These are phyloP conservation scores for Bubo bubo DNA, from an alignment of 2,113 vertebrate species.

Conservation along the genomic window DNA sequence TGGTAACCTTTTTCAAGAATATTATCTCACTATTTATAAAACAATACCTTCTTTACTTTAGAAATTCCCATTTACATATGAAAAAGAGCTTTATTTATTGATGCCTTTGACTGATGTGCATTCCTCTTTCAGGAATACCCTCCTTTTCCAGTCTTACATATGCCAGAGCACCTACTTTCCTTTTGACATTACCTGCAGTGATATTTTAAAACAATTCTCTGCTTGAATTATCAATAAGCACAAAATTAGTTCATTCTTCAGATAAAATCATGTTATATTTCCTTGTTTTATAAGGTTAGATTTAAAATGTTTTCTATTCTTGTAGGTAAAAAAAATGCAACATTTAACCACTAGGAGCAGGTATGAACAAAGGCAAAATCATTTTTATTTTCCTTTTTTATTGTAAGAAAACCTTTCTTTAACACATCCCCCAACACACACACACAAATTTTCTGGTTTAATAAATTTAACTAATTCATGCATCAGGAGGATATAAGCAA, in stretches of 20 bases:
- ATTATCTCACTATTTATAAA: constrained; percentile 85
- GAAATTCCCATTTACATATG: constrained; percentile 81
- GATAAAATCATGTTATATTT: not conserved
- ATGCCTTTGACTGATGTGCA: constrained; percentile 75
- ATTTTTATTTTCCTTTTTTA: not conserved
- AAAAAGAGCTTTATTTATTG: constrained; percentile 80
- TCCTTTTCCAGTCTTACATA: constrained; percentile 58
- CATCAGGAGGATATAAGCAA: not conserved
- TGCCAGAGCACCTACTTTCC: constrained; percentile 35
- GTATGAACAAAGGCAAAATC: not conserved
- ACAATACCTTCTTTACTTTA: constrained; percentile 80
- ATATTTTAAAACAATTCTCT: not conserved
- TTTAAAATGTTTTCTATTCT: not conserved
- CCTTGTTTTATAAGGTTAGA: not conserved
- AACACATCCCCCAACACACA: not conserved
- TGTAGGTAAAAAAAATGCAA: not conserved
- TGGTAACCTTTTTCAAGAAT: constrained; percentile 83
- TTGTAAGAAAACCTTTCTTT: not conserved
- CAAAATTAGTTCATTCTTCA: not conserved
- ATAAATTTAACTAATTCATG: not conserved
- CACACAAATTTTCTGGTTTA: not conserved
- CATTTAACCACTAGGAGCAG: not conserved
- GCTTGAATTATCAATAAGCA: not conserved
- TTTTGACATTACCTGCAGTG: constrained; percentile 42
- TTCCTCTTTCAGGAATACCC: constrained; percentile 68